Base-by-base conservation (phyloP, 2,888 invertebrate genomes). In the Erebia ligea region DNA sequence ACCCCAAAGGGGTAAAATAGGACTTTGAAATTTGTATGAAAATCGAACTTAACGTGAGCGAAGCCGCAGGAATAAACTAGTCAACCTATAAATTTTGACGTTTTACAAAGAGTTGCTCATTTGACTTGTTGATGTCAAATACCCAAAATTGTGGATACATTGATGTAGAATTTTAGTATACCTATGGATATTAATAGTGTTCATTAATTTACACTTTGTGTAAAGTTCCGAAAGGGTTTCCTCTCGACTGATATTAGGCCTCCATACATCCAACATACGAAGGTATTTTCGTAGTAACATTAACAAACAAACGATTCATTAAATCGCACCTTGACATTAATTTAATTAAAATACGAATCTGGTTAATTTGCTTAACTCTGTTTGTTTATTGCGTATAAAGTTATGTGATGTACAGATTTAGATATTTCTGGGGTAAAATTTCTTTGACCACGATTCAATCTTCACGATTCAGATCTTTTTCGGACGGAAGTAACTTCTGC, bases 301-400 rank as follows among this genome's bases (percentile, higher is more conserved):
- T 34, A 34, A 57, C 45, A 66, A 45, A 66, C 66, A 57, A 21
- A 10, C 57, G 42, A 58, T 70, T 73, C 68, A 73, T 70, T 73
- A 45, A 45, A 13, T 45, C 45, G 66, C 67, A 48, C 19, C 61
- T 59, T 73, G 73, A 70, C 73, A 68, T 70, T 66, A 70, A 34
- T 34, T 34, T 34, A 34, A 34, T 25, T 65, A 58, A 59, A 66
- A 66, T 54, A 68, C 62, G 68, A 68, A 54, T 70, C 68, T 54
- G 52, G 72, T 69, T 69, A 70, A 66, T 70, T 68, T 66, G 15
- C 52, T 25, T 58, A 48, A 67, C 67, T 15, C 62, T 34, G 54
- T 45, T 42, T 68, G 45, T 61, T 68, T 42, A 63, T n/a, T 45
- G 62, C 56, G 54, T 45, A 21, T 34, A 19, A 45, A 58, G 9